phyloP scores from a whole-genome alignment of 2,888 invertebrate species.

The Oxycera nigricornis region DNA sequence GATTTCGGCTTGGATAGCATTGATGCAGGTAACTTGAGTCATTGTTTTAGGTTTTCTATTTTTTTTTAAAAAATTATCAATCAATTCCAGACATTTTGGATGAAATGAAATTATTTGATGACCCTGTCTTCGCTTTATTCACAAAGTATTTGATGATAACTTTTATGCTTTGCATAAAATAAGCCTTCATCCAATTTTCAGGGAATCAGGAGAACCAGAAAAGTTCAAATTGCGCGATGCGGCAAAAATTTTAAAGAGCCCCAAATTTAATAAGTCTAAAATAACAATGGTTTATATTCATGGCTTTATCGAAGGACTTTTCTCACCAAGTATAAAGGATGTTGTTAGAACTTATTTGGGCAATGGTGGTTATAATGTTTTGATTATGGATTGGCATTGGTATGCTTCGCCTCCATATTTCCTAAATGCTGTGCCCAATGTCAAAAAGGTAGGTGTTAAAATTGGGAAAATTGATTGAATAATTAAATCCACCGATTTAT shows the following conservation, averaged over 20 bases:
- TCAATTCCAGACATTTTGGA: neutral
- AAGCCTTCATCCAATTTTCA: neutral
- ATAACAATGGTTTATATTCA: constrained; percentile 67
- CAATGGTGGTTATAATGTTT: constrained; percentile 56
- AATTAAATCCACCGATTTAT: neutral
- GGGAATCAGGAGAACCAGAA: neutral
- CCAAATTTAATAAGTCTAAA: neutral
- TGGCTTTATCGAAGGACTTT: constrained; percentile 67
- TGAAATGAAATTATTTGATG: neutral
- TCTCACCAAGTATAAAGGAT: constrained; percentile 66
- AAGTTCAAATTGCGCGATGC: neutral
- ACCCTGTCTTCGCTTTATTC: neutral
- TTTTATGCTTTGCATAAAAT: neutral
- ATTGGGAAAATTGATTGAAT: neutral
- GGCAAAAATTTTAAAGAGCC: neutral
- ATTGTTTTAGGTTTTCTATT: neutral
- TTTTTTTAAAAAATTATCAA: too few relatives aligned
- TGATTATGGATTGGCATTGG: constrained; percentile 58
- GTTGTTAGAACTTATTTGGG: constrained; percentile 58
- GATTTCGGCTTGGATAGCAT: neutral
- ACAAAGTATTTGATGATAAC: neutral
- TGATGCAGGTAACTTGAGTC: neutral
- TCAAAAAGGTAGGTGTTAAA: constrained; percentile 52
- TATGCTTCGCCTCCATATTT: constrained; percentile 59
- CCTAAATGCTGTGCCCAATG: constrained; percentile 59